Evolutionary conservation across 2,888 invertebrate species (phyloP), one percentile per base, ranked within the genome.

Genomic region (Dasysyrphus tricinctus): DNA sequence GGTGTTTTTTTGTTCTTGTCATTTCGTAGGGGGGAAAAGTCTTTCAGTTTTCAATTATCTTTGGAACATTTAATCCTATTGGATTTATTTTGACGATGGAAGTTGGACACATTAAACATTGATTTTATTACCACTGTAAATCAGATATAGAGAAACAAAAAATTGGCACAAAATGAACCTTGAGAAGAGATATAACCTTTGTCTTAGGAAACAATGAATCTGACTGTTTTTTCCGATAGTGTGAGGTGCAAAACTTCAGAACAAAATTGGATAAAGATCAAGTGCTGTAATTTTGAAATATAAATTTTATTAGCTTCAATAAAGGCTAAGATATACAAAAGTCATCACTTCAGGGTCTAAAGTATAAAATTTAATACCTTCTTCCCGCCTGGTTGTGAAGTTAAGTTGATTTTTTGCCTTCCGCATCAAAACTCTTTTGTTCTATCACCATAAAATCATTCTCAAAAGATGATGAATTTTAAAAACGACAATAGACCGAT

Each of bases 61-160:
- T 84, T 84, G 54, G 69, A 80, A 69, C 80, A 84, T 80, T 80
- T 84, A 84, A 77, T 76, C 73, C 65, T 54, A 49, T 80, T 73
- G 67, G 57, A 75, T 70, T 59, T 75, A 63, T 75, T 54, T 81
- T 56, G 77, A 42, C 29, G 42, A 42, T 54, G 57, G 47, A 61
- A 72, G 65, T 59, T 44, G 57, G 65, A 67, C 77, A 67, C 77
- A 57, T 76, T 57, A 56, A 63, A 39, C 70, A 82, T 72, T 59
- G 77, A 82, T 81, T 81, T 65, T 72, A 77, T 77, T 76, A 49
- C 56, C 57, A 24, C 51, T 59, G 56, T 72, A 78, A 77, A 78
- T 82, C 49, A 72, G 19, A 49, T 5, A 29, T 16, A 54, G 29
- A 8, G 9, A n/a, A 14, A 4, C 1, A n/a, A 3, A 12, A 69